Evolutionary conservation across 2,888 invertebrate species (phyloP), one percentile per base, ranked within the genome.

Genomic region (Suillia variegata): DNA sequence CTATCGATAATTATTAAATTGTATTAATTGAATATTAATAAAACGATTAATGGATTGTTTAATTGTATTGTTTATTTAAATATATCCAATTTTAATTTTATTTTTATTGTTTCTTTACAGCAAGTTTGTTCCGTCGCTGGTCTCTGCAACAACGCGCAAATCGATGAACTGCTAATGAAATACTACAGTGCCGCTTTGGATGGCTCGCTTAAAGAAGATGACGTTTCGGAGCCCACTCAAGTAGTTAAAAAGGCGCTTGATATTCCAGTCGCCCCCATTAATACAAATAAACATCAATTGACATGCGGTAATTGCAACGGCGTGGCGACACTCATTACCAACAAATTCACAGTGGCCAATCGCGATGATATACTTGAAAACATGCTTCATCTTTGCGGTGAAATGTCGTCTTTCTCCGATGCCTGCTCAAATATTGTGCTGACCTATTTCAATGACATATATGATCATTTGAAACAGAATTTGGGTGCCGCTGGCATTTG

Each of bases 81-180:
- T 20, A 24, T 18, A 33, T 20, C 10, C 3, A n/a, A n/a, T 20
- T 51, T 21, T 13, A 24, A 12, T n/a, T n/a, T n/a, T n/a, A n/a
- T n/a, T n/a, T 33, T 12, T 15, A 22, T 60, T 38, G 13, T 10
- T 2, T 22, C 45, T 26, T 68, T 66, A 24, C 55, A 81, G 81
- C 87, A 89, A 33, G 94, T 95, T 33, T 95, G 94, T 79, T 87
- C 92, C 0, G 92, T 94, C 12, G 93, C 94, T 54, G 94, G 94
- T 1, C 86, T 95, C 5, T 95, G 95, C 72, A 94, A 95, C 78
- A 94, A 87, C 73, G 87, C 84, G 4, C 84, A 83, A 60, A 88
- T 93, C 55, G 91, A 93, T 74, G 80, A 84, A 54, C 76, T 92
- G 66, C 78, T 87, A 67, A 84, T 84, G 62, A 83, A 73, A 38